These are phyloP conservation scores for Dendrolimus kikuchii DNA, from an alignment of 1,140 invertebrate genomes.

Conservation along the genomic window DNA sequence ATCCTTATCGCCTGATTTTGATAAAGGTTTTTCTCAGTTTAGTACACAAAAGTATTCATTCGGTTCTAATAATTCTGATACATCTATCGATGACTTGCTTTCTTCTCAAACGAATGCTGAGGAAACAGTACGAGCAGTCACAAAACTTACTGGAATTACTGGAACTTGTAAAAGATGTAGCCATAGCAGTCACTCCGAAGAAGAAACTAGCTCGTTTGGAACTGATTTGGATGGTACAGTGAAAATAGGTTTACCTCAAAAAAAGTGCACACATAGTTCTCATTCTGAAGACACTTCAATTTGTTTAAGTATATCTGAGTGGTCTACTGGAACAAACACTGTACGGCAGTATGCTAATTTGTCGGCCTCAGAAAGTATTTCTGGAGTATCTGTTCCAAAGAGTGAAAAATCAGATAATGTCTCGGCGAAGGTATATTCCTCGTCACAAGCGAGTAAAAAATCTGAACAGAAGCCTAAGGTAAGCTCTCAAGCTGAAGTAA, in stretches of 20 bases:
- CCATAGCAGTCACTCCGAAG: slow-evolving; percentile 78
- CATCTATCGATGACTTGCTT: slow-evolving; percentile 74
- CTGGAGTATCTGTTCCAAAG: slow-evolving; percentile 74
- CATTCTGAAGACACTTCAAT: slow-evolving; percentile 89
- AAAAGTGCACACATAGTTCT: slow-evolving; percentile 83
- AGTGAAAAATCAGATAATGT: slow-evolving; percentile 76
- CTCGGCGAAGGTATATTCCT: slow-evolving; percentile 53
- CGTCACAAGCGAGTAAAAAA: slow-evolving; percentile 60
- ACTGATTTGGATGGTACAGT: slow-evolving; percentile 86
- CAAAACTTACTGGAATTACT: slow-evolving; percentile 53
- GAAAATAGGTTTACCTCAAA: slow-evolving; percentile 81
- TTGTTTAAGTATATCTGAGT: slow-evolving; percentile 86
- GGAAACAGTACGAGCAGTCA: slow-evolving; percentile 50
- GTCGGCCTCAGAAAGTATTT: slow-evolving; percentile 76
- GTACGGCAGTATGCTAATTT: slow-evolving; percentile 83
- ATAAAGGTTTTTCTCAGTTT: slow-evolving; percentile 60
- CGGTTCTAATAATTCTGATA: slow-evolving; percentile 77
- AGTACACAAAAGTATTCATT: slow-evolving; percentile 73
- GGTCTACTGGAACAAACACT: slow-evolving; percentile 87
- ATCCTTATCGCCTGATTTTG: slow-evolving; percentile 73
- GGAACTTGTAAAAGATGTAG: slow-evolving; percentile 74
- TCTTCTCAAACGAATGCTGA: slow-evolving; percentile 63
- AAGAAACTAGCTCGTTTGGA: slow-evolving; percentile 78
- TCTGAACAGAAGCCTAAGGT: slow-evolving; percentile 55
- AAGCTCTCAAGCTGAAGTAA: slow-evolving; percentile 52